Evolutionary conservation across 2,797 vertebrate species (phyloP).

Genomic region (Typhlichthys subterraneus): DNA sequence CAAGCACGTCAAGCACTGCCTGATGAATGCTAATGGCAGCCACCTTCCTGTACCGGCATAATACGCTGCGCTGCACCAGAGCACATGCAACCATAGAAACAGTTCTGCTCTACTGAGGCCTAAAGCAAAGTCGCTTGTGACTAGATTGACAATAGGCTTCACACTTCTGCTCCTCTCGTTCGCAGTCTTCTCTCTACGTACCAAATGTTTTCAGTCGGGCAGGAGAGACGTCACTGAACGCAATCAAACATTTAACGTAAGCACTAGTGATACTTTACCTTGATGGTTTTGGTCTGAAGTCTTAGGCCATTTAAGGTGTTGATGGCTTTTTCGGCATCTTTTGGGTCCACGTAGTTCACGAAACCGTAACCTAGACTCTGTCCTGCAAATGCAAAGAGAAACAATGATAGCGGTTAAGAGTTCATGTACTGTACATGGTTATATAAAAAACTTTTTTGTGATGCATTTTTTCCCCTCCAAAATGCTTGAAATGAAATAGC

Average conservation of each 20-base stretch:
- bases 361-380: slow-evolving; percentile 98
- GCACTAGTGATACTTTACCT: slow-evolving; percentile 78
- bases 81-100: slow-evolving; percentile 78
- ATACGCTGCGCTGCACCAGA: slow-evolving; percentile 49
- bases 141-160: slow-evolving; percentile 73
- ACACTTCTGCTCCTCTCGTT: slow-evolving; percentile 43
- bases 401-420: neutral
- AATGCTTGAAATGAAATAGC: too few relatives aligned
- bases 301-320: slow-evolving; percentile 97
- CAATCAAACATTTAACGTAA: neutral
- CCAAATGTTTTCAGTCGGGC: slow-evolving; percentile 7
- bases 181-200: slow-evolving; percentile 36
- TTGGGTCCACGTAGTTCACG: slow-evolving; percentile 97
- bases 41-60: slow-evolving; percentile 62
- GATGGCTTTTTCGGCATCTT: slow-evolving; percentile 98
- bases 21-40: slow-evolving; percentile 75
- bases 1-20: slow-evolving; percentile 52
- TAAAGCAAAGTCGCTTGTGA: slow-evolving; percentile 59
- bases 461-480: neutral
- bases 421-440: too few relatives aligned
- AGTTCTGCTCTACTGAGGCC: slow-evolving; percentile 72
- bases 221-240: neutral
- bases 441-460: neutral
- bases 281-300: slow-evolving; percentile 99
- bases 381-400: slow-evolving; percentile 71